Evolutionary conservation across 1,140 invertebrate genomes (phyloP), one percentile per base, ranked within the genome.

Genomic region (Saxidomus purpurata): DNA sequence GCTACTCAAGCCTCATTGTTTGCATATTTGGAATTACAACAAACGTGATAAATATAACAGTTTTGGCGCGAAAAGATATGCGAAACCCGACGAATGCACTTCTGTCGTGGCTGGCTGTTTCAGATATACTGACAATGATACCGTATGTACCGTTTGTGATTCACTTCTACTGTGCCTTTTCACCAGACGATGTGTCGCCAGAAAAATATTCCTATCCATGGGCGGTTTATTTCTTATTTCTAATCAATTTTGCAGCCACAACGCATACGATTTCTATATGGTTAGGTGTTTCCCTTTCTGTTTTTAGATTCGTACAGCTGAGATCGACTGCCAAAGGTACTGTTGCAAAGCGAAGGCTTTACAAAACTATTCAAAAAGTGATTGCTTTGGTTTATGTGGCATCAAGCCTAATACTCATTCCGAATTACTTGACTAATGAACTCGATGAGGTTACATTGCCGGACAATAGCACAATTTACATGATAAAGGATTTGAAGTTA

Each of bases 251-350:
- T 93, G 95, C 96, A 0, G 96, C 96, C 97, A 98, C 98, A 0
- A 97, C 98, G 93, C 99, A 99, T 95, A 99, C 98, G 0, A 98
- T 99, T 69, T 98, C 98, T 0, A 99, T 99, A 87, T 99, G 98
- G 97, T 94, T 99, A 87, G 99, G 98, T 0, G 97, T 99, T 0
- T 98, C 98, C 0, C 95, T 99, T 63, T 98, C 98, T 0, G 97
- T 99, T 0, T 94, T 95, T 47, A 82, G 94, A 36, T 98, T 2
- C 97, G 98, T 6, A 96, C 97, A 93, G 93, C 97, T 95, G 97
- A 98, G 2, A 97, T 98, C 91, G 96, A 97, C 89, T 97, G 98
- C 95, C 96, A 91, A 88, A 34, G 98, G 98, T 97, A 98, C 98
- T 90, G 96, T 98, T 97, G 97, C 98, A 97, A 94, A 97, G 96